Evolutionary conservation across 2,797 vertebrate species (phyloP), one percentile per base, ranked within the genome.

Genomic region (Alauda arvensis): DNA sequence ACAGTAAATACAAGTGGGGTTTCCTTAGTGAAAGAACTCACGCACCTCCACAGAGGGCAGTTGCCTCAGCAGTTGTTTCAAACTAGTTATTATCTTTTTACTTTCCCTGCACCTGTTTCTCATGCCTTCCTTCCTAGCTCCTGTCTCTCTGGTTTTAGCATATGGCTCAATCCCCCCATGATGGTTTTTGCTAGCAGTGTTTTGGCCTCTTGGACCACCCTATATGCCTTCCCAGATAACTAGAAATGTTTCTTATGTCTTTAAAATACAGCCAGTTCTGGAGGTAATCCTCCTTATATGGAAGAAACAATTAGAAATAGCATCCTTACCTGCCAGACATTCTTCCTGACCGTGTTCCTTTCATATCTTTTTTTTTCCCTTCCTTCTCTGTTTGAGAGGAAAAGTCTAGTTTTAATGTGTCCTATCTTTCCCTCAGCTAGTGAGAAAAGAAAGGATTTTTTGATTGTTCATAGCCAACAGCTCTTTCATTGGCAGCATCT

Each of bases 401-500:
- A 69, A 19, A 75, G 4, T 6, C 28, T 77, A 33, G 40, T 75
- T 89, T 77, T 89, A 83, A 83, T 76, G 43, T 89, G 40, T 13
- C 43, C 5, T 49, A 11, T 80, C 18, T 75, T 24, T 40, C 31
- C 10, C 13, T 88, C 25, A 25, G 37, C 37, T 88, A 85, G 68
- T 48, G 56, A 87, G 60, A 77, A 87, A 62, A 69, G 23, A 74
- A 90, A 77, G 51, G 34, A 77, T 68, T 91, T 80, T 33, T 59
- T 37, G 37, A 28, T 57, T 66, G 28, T 66, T 87, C 67, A 62
- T 28, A 82, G 37, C n/a, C 14, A 80, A 29, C 46, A 53, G 61
- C 28, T 34, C n/a, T 42, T 86, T 72, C 77, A 80, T 9, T 89
- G 52, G 62, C 29, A 87, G 37, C 40, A 81, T 2, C 25, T 57